Base-by-base conservation (phyloP, 2,888 invertebrate genomes). In the Chironomus tentans region DNA sequence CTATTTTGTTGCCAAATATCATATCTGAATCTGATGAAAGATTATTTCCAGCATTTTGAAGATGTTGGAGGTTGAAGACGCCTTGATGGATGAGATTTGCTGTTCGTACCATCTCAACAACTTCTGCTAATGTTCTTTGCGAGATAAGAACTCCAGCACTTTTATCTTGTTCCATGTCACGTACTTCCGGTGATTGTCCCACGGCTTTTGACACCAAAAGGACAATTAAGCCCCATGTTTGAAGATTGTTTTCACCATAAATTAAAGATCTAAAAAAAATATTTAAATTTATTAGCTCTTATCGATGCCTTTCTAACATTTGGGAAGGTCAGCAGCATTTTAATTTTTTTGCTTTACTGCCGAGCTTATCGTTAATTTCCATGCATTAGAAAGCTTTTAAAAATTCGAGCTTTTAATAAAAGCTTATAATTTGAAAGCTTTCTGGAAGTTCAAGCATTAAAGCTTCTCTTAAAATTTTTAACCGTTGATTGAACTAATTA, bases 31-130 rank as follows among this genome's bases (percentile, higher is more conserved):
- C 85, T 0, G 88, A 86, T 65, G 88, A 87, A 0, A 84, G 81
- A 79, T 88, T 86, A 77, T 87, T 83, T 4, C 85, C 85, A n/a
- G 84, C 82, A 76, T 86, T 85, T 0, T 85, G 85, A 56, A 85
- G 81, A 1, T 88, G 86, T 80, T 90, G 89, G 81, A 94, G 88
- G 83, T 97, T 95, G 24, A 96, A 92, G 77, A 97, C 87, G 4
- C 91, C 93, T 82, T 91, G 92, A 84, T 98, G 97, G 13, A 97
- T 93, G 78, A 96, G 86, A 82, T 95, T 93, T 22, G 96, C 94
- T 0, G 96, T 96, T 68, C 96, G 89, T 78, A 97, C 95, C 94
- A 97, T 95, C 86, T 97, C 97, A 0, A 94, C 94, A n/a, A 97
- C 93, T 84, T 97, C 97, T 0, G 97, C 97, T 71, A 97, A 84